These are phyloP conservation scores for Pontoporia blainvillei DNA, from an alignment of 2,113 vertebrate genomes.

Conservation along the genomic window DNA sequence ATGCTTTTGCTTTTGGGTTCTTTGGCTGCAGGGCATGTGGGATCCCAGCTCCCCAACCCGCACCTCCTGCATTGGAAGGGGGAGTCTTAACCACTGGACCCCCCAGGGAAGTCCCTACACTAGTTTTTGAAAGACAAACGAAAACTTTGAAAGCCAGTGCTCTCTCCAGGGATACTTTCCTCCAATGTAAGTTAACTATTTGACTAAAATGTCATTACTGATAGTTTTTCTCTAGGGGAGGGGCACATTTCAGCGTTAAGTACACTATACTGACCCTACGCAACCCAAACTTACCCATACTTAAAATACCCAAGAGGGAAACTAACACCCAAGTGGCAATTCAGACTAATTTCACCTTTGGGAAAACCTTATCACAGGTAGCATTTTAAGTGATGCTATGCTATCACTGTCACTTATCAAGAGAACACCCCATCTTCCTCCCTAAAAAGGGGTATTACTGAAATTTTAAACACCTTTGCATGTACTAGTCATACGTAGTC, in stretches of 20 bases:
- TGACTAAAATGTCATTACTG: neutral
- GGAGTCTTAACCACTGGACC: too few relatives aligned
- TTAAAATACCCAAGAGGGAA: neutral
- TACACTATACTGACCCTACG: neutral
- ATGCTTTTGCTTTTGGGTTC: too few relatives aligned
- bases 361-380: neutral
- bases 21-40: too few relatives aligned
- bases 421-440: neutral
- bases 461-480: fast-evolving
- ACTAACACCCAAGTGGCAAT: neutral
- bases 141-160: neutral
- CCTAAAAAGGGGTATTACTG: neutral
- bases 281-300: neutral
- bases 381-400: neutral
- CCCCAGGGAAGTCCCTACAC: too few relatives aligned
- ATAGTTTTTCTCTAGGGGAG: neutral
- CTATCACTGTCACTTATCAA: neutral
- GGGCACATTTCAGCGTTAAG: neutral
- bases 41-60: too few relatives aligned
- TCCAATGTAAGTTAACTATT: neutral
- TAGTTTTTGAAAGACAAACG: neutral
- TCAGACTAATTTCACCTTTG: neutral
- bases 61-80: too few relatives aligned
- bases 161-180: neutral
- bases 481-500: neutral